phyloP scores from a whole-genome alignment of 1,140 invertebrate genomes.

The Leptinotarsa lineolata region DNA sequence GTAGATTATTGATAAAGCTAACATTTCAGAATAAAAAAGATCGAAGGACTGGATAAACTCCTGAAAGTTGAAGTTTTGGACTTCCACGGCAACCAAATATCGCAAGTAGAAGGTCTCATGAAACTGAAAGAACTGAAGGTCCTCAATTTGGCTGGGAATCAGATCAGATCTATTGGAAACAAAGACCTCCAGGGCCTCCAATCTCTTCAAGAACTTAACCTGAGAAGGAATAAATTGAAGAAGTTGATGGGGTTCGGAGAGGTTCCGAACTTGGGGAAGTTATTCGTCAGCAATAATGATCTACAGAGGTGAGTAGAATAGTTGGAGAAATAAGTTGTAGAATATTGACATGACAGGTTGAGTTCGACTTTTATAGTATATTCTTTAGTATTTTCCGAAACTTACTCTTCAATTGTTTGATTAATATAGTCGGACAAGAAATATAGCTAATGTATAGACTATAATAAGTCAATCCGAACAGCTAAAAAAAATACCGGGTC shows the following conservation, averaged over 20 bases:
- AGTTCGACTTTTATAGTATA: too few relatives aligned
- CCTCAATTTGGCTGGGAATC: constrained; percentile 89
- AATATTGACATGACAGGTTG: too few relatives aligned
- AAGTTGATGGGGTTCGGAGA: constrained; percentile 80
- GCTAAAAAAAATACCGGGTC: too few relatives aligned
- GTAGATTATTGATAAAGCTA: too few relatives aligned
- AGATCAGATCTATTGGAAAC: constrained; percentile 73
- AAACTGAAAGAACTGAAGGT: constrained; percentile 76
- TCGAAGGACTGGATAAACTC: constrained; percentile 74
- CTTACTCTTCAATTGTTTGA: too few relatives aligned
- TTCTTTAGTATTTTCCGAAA: too few relatives aligned
- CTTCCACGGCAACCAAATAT: constrained; percentile 87
- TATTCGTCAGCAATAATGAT: constrained; percentile 87
- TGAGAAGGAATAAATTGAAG: constrained; percentile 81
- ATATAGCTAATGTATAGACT: too few relatives aligned
- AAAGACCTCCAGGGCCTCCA: constrained; percentile 76
- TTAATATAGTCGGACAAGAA: too few relatives aligned
- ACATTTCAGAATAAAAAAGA: constrained; percentile 68
- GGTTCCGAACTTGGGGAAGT: constrained; percentile 77
- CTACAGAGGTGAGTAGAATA: constrained; percentile 67
- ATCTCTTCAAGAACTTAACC: constrained; percentile 82
- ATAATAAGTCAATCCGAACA: too few relatives aligned
- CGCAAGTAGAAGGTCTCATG: constrained; percentile 65
- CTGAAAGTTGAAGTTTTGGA: constrained; percentile 85
- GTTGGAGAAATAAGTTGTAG: too few relatives aligned